Conservation (phyloP, 2,888 invertebrate species). For the Ectemnius lituratus region DNA sequence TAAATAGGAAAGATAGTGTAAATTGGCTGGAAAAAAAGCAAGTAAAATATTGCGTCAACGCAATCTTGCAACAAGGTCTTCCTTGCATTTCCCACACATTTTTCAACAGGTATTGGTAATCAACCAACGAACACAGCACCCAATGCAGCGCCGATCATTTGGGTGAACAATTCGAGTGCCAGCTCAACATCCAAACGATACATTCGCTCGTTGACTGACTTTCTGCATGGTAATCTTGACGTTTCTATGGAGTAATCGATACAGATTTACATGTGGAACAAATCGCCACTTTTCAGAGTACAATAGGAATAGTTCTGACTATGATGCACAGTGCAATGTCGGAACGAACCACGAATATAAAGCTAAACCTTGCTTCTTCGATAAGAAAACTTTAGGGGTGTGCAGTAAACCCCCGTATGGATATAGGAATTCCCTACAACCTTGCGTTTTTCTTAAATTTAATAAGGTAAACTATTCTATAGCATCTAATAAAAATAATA, state of each 20-base stretch:
- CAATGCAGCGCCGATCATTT: constrained; percentile 62
- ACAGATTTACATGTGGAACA: not conserved
- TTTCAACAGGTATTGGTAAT: constrained; percentile 61
- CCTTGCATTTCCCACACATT: not conserved
- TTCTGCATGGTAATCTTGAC: constrained; percentile 57
- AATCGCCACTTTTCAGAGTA: constrained; percentile 55
- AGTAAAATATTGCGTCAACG: not conserved
- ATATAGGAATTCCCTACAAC: constrained; percentile 58
- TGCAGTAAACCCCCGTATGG: constrained; percentile 69
- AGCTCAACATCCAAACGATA: constrained; percentile 54
- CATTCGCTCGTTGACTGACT: constrained; percentile 54
- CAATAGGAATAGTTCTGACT: constrained; percentile 47
- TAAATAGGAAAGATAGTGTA: not conserved
- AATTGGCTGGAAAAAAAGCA: not conserved
- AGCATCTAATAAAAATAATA: not conserved
- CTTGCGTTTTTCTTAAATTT: constrained; percentile 68
- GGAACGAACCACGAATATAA: not conserved
- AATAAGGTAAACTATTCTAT: constrained; percentile 63
- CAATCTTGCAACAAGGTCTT: not conserved
- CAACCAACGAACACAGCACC: constrained; percentile 62
- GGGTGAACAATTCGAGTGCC: constrained; percentile 50
- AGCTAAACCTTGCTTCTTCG: constrained; percentile 66
- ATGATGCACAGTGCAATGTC: constrained; percentile 54
- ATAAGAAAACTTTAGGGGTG: constrained; percentile 58
- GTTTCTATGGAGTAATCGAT: not conserved